Evolutionary conservation across 2,888 invertebrate species (phyloP), one percentile per base, ranked within the genome.

Genomic region (Tuta absoluta): DNA sequence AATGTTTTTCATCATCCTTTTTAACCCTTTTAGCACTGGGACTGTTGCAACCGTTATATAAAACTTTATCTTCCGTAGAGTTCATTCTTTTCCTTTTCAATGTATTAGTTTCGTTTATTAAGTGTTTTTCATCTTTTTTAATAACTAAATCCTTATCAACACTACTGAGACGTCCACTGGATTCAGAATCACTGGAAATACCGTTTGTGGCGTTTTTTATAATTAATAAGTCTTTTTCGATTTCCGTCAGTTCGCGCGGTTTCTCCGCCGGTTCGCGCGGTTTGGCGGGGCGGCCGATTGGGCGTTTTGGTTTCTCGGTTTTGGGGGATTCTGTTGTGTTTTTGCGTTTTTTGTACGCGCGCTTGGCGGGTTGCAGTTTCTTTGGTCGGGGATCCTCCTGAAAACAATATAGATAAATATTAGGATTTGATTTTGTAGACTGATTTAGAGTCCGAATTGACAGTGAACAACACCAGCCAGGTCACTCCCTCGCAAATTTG

Each of bases 151-250:
- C 67, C 57, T 72, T 76, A 1, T 85, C 84, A 4, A 73, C 69
- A 58, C 78, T 81, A 19, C 79, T 81, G 0, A 76, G 65, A 65
- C 79, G 69, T 0, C 72, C 69, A 21, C 74, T 79, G 45, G 76
- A 72, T 28, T 90, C 89, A 0, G 81, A 79, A 53, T 89, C 87
- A 21, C 85, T 89, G 0, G 87, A 85, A 0, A 84, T 64, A 0
- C 79, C 76, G 56, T 78, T 86, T 0, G 87, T 86, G 0, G 91
- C 92, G 21, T 77, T 89, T 62, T 84, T 84, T 1, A 92, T 92
- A 0, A 91, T 90, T 0, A 90, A 68, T 0, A 91, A 71, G 66
- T 91, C 91, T 65, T 90, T 89, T 62, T 91, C 91, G 0, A 91
- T 87, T 28, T 91, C 91, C 0, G 88, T 87, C 0, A 91, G 71